Evolutionary conservation across 2,888 invertebrate species (phyloP), one percentile per base, ranked within the genome.

Genomic region (Octonoba sinensis): DNA sequence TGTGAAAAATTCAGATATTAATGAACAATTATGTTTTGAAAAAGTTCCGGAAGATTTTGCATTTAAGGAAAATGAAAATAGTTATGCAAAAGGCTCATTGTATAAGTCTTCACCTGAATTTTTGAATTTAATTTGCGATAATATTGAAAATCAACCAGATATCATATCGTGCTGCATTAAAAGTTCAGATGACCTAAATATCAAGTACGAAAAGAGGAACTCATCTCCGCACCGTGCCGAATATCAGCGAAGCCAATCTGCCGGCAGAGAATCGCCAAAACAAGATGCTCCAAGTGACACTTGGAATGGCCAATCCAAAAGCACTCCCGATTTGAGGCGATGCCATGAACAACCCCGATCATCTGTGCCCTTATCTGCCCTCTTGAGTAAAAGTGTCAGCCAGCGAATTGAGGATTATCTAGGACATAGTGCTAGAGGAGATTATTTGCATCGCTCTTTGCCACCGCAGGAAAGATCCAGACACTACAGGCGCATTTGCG

Each of bases 351-450:
- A 75, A 22, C 69, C 20, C 22, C 57, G 44, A 11, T 76, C 82
- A 3, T 67, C 71, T 11, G 27, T 57, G 1, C 83, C 83, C 3
- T 27, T 83, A 1, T 79, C 83, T 1, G 79, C 75, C 3, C 57
- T 74, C 11, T 51, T 83, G 8, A 75, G 79, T 51, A 83, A 79
- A 44, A 79, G 79, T 24, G 83, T 83, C 6, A 79, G 75, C 16
- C 73, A 83, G 49, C 59, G 83, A 6, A 83, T 83, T 20, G 75
- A 79, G 22, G 78, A 79, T 36, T 83, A 83, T 22, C 62, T 83
- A 8, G 79, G 77, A 2, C 67, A 64, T 18, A 77, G 59, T 46
- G 59, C 66, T 3, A 60, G 75, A 16, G 56, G 60, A 16, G 51
- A 24, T 1, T 6, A 24, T 22, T 60, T 79, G 15, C 59, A 24